Base-by-base conservation (phyloP, 2,113 vertebrate species). In the Osmerus eperlanus region DNA sequence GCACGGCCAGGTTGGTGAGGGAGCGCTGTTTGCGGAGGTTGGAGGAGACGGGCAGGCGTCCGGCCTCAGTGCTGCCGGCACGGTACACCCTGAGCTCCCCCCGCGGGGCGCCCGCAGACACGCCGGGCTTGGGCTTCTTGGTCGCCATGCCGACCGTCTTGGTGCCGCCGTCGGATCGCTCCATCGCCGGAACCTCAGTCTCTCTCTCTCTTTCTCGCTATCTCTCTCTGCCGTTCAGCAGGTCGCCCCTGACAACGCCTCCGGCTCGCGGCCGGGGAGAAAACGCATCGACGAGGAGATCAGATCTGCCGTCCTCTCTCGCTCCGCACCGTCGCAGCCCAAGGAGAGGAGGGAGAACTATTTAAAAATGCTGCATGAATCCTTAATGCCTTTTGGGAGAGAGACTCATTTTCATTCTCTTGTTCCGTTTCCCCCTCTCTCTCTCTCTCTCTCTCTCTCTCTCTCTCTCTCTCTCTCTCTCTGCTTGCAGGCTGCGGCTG, bases 21-120 rank as follows among this genome's bases (percentile, higher is more conserved):
- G 96, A 98, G 83, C 95, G 94, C 89, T 98, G 96, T 79, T 98
- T 97, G 84, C 96, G 94, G 64, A 98, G 95, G 83, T 90, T 96
- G 78, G 95, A 93, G 60, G 91, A 68, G 56, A 94, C 91, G 2
- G 93, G 94, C 77, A 92, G 88, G 58, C 93, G 89, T 19, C 93
- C 36, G 36, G 36, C 93, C 71, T 95, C 95, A 3, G 93, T 87
- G 83, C 94, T 93, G 61, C 94, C 94, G 0, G 95, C 92, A 29
- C 93, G 91, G 90, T 97, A 98, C 75, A 98, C 95, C 89, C 93
- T 95, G 74, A 98, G 93, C 83, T 98, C 96, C 13, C 93, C 87
- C 72, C 93, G 89, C 77, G 89, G 89, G 76, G 90, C 85, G 72
- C 88, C 87, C 79, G 90, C 90, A 69, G 91, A 89, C 75, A 90